These are phyloP conservation scores for Tachyglossus aculeatus DNA, from an alignment of 2,797 vertebrate species.

Conservation along the genomic window DNA sequence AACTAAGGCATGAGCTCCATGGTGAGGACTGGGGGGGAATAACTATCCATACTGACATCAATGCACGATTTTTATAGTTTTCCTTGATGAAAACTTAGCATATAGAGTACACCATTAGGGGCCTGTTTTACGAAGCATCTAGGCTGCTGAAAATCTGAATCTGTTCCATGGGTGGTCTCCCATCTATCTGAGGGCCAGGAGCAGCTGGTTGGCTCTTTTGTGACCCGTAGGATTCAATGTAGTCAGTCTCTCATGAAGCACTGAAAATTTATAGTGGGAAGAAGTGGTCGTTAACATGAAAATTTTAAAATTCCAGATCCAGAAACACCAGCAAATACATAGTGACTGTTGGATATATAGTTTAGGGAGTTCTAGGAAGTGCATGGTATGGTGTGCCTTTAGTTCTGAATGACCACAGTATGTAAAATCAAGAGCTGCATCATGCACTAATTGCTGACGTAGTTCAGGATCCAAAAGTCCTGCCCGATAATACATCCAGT, in stretches of 20 bases:
- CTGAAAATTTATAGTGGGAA: background rate
- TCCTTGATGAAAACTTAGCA: background rate
- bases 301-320: too few relatives aligned
- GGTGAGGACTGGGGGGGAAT: background rate
- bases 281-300: background rate
- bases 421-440: too few relatives aligned
- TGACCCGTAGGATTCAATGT: background rate
- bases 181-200: background rate
- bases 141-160: background rate
- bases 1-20: background rate
- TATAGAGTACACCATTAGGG: background rate
- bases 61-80: background rate
- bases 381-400: too few relatives aligned
- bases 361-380: too few relatives aligned
- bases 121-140: background rate
- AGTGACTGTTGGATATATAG: too few relatives aligned
- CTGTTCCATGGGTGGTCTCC: background rate
- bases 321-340: too few relatives aligned
- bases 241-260: constrained; percentile 1
- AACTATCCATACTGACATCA: background rate
- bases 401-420: too few relatives aligned
- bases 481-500: too few relatives aligned
- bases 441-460: too few relatives aligned
- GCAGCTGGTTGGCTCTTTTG: background rate
- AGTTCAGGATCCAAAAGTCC: too few relatives aligned